Evolutionary conservation across 2,888 invertebrate genomes (phyloP), one percentile per base, ranked within the genome.

Genomic region (Eristalis tenax): DNA sequence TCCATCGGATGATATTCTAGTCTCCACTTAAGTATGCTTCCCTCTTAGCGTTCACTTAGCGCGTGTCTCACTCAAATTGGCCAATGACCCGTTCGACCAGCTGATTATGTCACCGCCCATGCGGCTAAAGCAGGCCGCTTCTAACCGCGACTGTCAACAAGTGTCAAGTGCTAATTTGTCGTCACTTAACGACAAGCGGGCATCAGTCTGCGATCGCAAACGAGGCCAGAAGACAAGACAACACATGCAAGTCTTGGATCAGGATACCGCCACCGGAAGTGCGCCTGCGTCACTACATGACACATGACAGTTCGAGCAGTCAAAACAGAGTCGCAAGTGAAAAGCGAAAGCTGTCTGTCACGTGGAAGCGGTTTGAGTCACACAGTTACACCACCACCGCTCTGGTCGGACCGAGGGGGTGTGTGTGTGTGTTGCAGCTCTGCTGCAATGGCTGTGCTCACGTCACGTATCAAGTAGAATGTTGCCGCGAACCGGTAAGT

Each of bases 401-500:
- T n/a, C 15, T 15, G 15, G 3, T 4, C 1, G 32, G 32, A 10
- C 6, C 4, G 28, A 5, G 28, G 4, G 32, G 4, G 32, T 32
- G 32, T 10, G 8, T 32, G 32, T 32, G 32, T 8, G 32, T 1
- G 32, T 1, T 1, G 32, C 32, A 10, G 32, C 32, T 32, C 32
- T 32, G 18, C 18, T 50, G 8, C 50, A 50, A 18, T 18, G 18
- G n/a, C 50, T 18, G 18, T 28, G 71, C 68, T 64, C 73, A 77
- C 81, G 73, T 77, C 57, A 68, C 76, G 79, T 73, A 77, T 56
- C 56, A 63, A 65, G 85, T 85, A 81, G 81, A 85, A 81, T 85
- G 77, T 85, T 85, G 85, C 73, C 64, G 40, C 63, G 73, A 82
- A 86, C 85, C 82, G 78, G 82, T 86, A 82, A 82, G 74, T 86